Evolutionary conservation across 2,113 vertebrate genomes (phyloP), one percentile per base, ranked within the genome.

Genomic region (Baryphthengus martii): DNA sequence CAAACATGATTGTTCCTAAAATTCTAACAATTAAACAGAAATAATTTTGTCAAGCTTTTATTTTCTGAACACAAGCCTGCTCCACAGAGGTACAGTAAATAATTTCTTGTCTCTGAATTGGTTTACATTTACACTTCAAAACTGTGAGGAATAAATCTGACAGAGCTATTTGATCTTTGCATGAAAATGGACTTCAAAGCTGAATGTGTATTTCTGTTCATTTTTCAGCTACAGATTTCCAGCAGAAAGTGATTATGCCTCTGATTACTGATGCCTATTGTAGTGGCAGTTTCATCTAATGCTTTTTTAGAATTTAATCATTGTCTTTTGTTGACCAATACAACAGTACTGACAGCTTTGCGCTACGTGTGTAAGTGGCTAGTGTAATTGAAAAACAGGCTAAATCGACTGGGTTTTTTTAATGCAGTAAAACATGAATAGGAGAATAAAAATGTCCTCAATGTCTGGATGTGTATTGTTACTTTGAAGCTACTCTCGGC

Each of bases 241-340:
- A 97, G 96, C 89, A 96, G 96, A 97, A 98, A 58, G 59, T 96
- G 98, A 98, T 98, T 98, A 98, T 96, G 95, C 93, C 97, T 97
- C 96, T 98, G 97, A 98, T 98, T 98, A 98, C 97, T 79, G 97
- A 96, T 93, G 97, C 72, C 96, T 96, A 98, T 98, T 99, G 98
- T 98, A 95, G 89, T 62, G 88, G 93, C 97, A 98, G 97, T 98
- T 98, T 97, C 98, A 98, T 98, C 96, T 95, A 97, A 97, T 97
- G 98, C 97, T 98, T 98, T 98, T 98, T 97, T 97, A 97, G 98
- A 98, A 98, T 98, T 97, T 97, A 98, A 98, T 99, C 98, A 99
- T 99, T 99, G 98, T 99, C 98, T 98, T 99, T 99, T 99, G 98
- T 99, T 97, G 96, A 96, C 94, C 90, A 97, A 96, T 83, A 99